These are phyloP conservation scores for Paraescarpia echinospica DNA, from an alignment of 1,140 invertebrate species.

Conservation along the genomic window DNA sequence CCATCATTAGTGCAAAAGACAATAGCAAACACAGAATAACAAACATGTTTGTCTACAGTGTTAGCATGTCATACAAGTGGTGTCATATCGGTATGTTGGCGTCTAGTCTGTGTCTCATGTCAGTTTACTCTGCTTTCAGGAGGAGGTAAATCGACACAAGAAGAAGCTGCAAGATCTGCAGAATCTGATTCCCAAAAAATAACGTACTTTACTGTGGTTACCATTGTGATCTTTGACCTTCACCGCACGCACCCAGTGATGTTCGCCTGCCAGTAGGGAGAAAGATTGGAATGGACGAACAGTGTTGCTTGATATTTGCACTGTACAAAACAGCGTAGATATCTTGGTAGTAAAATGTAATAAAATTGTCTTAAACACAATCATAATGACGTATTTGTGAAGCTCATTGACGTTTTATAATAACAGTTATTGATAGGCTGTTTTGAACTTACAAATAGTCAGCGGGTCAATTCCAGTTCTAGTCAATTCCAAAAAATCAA, in stretches of 20 bases:
- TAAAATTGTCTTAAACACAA: background rate
- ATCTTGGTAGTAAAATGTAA: background rate
- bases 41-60: background rate
- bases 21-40: background rate
- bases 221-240: background rate
- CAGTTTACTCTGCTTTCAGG: background rate
- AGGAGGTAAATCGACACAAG: background rate
- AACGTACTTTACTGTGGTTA: background rate
- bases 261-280: background rate
- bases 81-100: background rate
- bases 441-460: too few species aligned
- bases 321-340: background rate
- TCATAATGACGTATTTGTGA: background rate
- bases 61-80: background rate
- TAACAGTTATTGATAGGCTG: too few species aligned
- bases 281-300: background rate
- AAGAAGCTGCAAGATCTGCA: background rate
- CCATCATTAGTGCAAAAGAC: background rate
- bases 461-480: too few species aligned
- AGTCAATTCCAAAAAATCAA: too few species aligned
- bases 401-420: background rate
- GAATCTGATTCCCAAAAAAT: background rate
- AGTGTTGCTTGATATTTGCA: background rate
- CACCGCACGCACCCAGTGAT: background rate
- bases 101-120: background rate